A percentile compares a stretch with the other conserved stretches of the same genome.
Conservation (phyloP, 2,797 vertebrate species). For the Catostomus latipinnis region DNA sequence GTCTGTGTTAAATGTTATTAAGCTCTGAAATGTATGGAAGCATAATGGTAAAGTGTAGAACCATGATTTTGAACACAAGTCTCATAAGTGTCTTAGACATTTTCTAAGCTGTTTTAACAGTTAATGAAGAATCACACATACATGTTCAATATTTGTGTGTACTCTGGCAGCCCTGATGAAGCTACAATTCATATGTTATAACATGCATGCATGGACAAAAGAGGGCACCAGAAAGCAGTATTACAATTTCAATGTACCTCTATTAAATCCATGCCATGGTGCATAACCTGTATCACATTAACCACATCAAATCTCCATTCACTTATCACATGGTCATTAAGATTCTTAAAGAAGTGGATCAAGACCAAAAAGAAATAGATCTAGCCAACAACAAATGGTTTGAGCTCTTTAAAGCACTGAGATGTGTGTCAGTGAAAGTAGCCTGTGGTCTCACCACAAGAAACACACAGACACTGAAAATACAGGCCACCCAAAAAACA, state of each 20-base stretch:
- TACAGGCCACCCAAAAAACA: constrained; percentile 54
- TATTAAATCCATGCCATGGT: not conserved
- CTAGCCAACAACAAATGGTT: not conserved
- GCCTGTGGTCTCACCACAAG: constrained; percentile 65
- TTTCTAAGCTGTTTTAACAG: no score
- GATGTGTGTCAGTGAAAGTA: constrained; percentile 54
- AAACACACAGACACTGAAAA: constrained; percentile 55
- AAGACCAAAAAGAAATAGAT: not conserved
- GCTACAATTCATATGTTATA: no score
- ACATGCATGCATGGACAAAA: constrained; percentile 55
- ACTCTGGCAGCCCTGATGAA: no score
- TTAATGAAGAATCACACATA: no score
- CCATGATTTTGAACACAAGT: no score
- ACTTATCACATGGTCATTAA: not conserved
- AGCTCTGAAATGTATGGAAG: not conserved
- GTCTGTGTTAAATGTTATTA: no score
- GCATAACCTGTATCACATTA: not conserved
- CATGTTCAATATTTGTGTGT: no score
- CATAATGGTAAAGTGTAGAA: not conserved
- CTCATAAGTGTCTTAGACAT: no score
- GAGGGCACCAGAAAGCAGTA: constrained; percentile 66
- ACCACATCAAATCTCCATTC: constrained; percentile 1
- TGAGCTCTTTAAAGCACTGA: not conserved
- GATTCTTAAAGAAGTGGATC: not conserved
- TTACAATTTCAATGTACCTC: not conserved